These are phyloP conservation scores for Sarcophaga caerulescens DNA, from an alignment of 2,888 invertebrate species.

Conservation along the genomic window DNA sequence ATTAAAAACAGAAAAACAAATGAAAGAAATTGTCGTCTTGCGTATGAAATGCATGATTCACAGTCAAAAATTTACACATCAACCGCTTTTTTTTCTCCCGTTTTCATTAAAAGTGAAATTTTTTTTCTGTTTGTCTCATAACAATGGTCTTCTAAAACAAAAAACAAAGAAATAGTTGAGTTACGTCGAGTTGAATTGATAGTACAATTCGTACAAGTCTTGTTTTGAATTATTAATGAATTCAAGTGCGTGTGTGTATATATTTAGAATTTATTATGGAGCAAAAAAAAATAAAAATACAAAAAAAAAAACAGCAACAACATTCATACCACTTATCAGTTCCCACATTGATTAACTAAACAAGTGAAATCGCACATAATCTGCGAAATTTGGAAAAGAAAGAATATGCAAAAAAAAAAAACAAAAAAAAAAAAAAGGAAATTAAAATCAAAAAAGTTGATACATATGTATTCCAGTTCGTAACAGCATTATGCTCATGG, in stretches of 20 bases:
- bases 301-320: too few relatives aligned
- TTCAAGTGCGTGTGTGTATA: background rate
- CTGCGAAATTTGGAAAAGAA: background rate
- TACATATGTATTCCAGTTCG: too few relatives aligned
- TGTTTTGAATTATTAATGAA: conserved; percentile 28
- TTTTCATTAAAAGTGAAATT: conserved; percentile 31
- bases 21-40: background rate
- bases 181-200: background rate
- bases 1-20: background rate
- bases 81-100: too few relatives aligned
- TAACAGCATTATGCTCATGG: too few relatives aligned
- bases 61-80: conserved; percentile 1
- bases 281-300: background rate
- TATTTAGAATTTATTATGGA: background rate
- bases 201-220: conserved; percentile 6
- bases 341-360: background rate
- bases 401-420: too few relatives aligned
- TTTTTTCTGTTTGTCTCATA: background rate
- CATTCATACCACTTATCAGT: conserved; percentile 26
- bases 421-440: too few relatives aligned
- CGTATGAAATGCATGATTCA: background rate
- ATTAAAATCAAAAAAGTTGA: too few relatives aligned
- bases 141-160: too few relatives aligned
- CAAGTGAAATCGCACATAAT: conserved; percentile 11
- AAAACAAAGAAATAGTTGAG: too few relatives aligned